phyloP scores from a whole-genome alignment of 1,140 invertebrate species.

The Drosophila bifasciata region DNA sequence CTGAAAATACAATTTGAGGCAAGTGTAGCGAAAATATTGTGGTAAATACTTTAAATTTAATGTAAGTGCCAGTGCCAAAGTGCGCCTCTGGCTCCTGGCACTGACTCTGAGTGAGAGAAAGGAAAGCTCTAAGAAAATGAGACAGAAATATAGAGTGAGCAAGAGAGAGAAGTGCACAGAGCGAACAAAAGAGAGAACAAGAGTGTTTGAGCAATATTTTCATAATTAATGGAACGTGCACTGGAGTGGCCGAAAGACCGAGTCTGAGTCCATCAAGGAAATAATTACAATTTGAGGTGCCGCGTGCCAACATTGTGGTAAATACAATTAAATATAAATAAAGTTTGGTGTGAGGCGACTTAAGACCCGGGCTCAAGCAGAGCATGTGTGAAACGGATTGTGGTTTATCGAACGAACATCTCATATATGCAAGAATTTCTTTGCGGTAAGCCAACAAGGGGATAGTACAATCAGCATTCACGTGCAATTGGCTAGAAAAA shows the following conservation, averaged over 20 bases:
- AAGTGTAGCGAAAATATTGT: conserved; percentile 76
- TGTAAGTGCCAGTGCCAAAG: conserved; percentile 53
- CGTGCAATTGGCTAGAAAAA: conserved; percentile 3
- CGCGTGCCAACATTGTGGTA: conserved; percentile 44
- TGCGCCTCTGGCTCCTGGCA: conserved; percentile 16
- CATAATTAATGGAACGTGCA: conserved; percentile 72
- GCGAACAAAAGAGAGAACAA: conserved; percentile 19
- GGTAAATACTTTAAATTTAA: conserved; percentile 77
- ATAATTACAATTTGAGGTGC: conserved; percentile 64
- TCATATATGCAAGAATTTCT: conserved; percentile 17
- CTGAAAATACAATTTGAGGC: conserved; percentile 62
- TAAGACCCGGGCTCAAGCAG: too few species aligned
- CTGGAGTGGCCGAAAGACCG: conserved; percentile 56
- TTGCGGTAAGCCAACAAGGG: conserved; percentile 28
- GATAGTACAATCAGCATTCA: conserved; percentile 16
- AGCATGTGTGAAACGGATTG: conserved; percentile 17
- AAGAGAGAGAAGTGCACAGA: not conserved
- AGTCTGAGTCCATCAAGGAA: conserved; percentile 39
- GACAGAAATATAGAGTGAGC: not conserved
- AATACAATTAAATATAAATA: conserved; percentile 50
- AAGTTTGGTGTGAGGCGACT: conserved; percentile 1
- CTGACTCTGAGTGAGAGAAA: not conserved
- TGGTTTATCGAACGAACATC: conserved; percentile 23
- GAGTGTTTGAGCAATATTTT: conserved; percentile 75
- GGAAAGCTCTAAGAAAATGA: not conserved